Conservation (phyloP, 2,888 invertebrate species). For the Pseudolycoriella hygida region DNA sequence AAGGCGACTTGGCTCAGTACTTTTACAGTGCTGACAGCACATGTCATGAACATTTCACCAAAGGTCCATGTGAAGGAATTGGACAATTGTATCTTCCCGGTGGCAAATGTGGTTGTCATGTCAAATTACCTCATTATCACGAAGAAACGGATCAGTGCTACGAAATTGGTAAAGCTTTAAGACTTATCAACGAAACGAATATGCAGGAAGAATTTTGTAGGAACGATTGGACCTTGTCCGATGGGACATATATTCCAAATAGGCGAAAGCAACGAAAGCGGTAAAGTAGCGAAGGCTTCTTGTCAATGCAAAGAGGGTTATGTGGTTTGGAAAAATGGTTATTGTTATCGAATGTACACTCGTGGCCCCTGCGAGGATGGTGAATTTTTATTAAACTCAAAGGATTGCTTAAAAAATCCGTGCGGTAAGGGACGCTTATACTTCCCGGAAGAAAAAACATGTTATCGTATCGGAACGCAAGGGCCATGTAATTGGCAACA, state of each 20-base stretch:
- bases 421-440: slow-evolving; percentile 60
- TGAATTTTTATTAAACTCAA: slow-evolving; percentile 50
- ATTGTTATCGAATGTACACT: slow-evolving; percentile 63
- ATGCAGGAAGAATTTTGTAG: too few relatives aligned
- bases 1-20: slow-evolving; percentile 34
- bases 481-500: slow-evolving; percentile 58
- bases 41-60: slow-evolving; percentile 64
- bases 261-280: slow-evolving; percentile 19
- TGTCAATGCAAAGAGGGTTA: slow-evolving; percentile 56
- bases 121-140: slow-evolving; percentile 56
- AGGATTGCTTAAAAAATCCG: slow-evolving; percentile 49
- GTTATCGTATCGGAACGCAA: slow-evolving; percentile 58
- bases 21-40: slow-evolving; percentile 44
- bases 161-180: slow-evolving; percentile 41
- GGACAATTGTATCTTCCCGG: slow-evolving; percentile 63
- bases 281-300: slow-evolving; percentile 28
- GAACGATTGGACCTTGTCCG: slow-evolving; percentile 55
- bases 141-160: slow-evolving; percentile 49
- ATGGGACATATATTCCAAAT: slow-evolving; percentile 54
- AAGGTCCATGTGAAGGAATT: slow-evolving; percentile 57
- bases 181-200: too few relatives aligned
- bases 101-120: slow-evolving; percentile 52
- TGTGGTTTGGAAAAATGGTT: slow-evolving; percentile 39
- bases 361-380: slow-evolving; percentile 55
- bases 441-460: slow-evolving; percentile 52